These are phyloP conservation scores for Clavelina lepadiformis DNA, from an alignment of 23 tunicate species.

Conservation along the genomic window DNA sequence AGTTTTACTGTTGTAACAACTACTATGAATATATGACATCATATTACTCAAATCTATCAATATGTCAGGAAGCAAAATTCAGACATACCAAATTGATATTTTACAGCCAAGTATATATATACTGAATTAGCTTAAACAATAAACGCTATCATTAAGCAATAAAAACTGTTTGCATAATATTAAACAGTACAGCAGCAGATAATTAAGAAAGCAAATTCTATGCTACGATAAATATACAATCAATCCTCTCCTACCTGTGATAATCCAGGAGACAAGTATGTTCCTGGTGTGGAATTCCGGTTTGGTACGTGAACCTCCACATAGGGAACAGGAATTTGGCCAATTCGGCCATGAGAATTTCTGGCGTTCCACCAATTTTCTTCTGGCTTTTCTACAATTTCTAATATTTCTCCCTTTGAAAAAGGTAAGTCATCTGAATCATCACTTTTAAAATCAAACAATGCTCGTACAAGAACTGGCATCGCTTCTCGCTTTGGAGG, in stretches of 20 bases:
- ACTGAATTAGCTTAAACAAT: background rate
- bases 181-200: background rate
- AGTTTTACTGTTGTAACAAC: too few species aligned
- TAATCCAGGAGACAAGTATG: slow-evolving; percentile 57
- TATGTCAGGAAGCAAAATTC: too few species aligned
- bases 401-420: slow-evolving; percentile 83
- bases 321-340: slow-evolving; percentile 98
- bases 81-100: too few species aligned
- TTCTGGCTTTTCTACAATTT: slow-evolving; percentile 90
- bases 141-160: background rate
- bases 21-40: too few species aligned
- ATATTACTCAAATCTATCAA: too few species aligned
- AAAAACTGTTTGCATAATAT: background rate
- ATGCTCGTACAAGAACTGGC: slow-evolving; percentile 47
- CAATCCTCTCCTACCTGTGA: slow-evolving; percentile 2
- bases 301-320: slow-evolving; percentile 55
- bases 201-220: background rate
- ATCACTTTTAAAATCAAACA: slow-evolving; percentile 88
- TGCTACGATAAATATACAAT: background rate
- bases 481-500: slow-evolving; percentile 13
- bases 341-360: slow-evolving; percentile 76
- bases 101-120: too few species aligned
- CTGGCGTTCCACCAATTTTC: slow-evolving; percentile 98
- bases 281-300: slow-evolving; percentile 63
- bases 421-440: slow-evolving; percentile 95